These are phyloP conservation scores for Malacoctenus gilli DNA, from an alignment of 2,797 vertebrate genomes.

Conservation along the genomic window DNA sequence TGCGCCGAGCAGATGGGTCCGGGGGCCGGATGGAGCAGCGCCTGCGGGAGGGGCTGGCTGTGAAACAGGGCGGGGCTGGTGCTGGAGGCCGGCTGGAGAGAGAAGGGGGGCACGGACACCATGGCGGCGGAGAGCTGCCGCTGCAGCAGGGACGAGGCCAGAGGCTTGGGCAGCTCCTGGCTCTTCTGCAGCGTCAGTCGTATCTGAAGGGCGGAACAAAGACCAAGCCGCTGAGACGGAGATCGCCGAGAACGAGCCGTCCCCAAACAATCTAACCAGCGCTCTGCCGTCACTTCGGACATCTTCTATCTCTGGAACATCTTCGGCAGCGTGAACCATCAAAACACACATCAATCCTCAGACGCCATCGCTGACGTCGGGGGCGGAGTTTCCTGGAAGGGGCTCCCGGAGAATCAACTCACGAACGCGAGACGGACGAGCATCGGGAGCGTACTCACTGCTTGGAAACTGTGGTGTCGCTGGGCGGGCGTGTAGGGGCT, in stretches of 20 bases:
- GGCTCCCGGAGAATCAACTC: too few species aligned
- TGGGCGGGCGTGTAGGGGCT: constrained; percentile 92
- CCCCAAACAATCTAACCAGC: constrained; percentile 6
- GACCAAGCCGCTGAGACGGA: constrained; percentile 1
- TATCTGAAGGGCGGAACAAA: too few species aligned
- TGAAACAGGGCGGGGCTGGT: constrained; percentile 86
- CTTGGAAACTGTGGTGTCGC: constrained; percentile 86
- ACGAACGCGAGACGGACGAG: too few species aligned
- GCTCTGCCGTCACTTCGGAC: constrained; percentile 4
- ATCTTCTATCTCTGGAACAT: background rate
- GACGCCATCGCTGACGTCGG: background rate
- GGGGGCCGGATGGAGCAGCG: constrained; percentile 86
- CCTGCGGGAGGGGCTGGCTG: constrained; percentile 85
- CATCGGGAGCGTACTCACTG: constrained; percentile 91
- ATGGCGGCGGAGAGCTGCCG: constrained; percentile 83
- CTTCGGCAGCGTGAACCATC: too few species aligned
- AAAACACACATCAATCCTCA: constrained; percentile 13
- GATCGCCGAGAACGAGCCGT: constrained; percentile 3
- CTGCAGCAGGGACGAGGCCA: constrained; percentile 86
- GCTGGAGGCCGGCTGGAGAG: constrained; percentile 82
- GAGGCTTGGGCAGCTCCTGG: constrained; percentile 85
- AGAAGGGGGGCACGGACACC: constrained; percentile 85
- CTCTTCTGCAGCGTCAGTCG: constrained; percentile 88
- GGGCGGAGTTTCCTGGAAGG: constrained; percentile 44
- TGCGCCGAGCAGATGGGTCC: constrained; percentile 90